phyloP scores from a whole-genome alignment of 2,888 invertebrate species.

The Nomada fucata region DNA sequence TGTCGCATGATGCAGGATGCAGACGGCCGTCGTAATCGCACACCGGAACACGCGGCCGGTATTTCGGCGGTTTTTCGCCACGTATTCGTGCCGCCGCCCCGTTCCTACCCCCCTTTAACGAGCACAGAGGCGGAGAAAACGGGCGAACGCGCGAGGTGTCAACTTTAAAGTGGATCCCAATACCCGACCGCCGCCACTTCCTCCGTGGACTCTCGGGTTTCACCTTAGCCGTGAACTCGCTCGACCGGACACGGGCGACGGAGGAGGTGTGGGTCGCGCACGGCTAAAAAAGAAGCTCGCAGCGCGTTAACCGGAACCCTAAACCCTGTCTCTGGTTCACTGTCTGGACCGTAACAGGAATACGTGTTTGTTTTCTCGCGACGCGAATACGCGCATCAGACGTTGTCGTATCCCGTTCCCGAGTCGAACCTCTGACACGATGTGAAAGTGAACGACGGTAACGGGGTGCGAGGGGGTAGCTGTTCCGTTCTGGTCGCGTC shows the following conservation, averaged over 20 bases:
- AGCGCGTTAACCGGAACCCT: slow-evolving; percentile 11
- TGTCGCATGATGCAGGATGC: slow-evolving; percentile 64
- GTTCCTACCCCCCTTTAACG: slow-evolving; percentile 23
- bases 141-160: slow-evolving; percentile 56
- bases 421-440: slow-evolving; percentile 24
- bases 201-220: slow-evolving; percentile 42
- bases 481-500: not conserved
- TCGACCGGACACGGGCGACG: slow-evolving; percentile 6
- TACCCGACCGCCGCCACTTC: slow-evolving; percentile 61
- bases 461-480: slow-evolving; percentile 7
- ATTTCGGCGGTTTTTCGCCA: slow-evolving; percentile 45
- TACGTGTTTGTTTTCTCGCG: slow-evolving; percentile 66
- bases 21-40: slow-evolving; percentile 58
- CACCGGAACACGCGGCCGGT: slow-evolving; percentile 62
- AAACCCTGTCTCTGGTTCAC: slow-evolving; percentile 32
- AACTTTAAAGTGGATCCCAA: slow-evolving; percentile 66
- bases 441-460: slow-evolving; percentile 8
- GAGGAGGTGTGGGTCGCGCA: not conserved
- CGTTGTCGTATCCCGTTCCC: slow-evolving; percentile 57
- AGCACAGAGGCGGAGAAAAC: slow-evolving; percentile 35
- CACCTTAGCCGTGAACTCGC: slow-evolving; percentile 24
- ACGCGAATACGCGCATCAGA: slow-evolving; percentile 48
- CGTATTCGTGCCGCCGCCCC: not conserved
- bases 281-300: slow-evolving; percentile 36
- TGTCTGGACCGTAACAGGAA: slow-evolving; percentile 52